These are phyloP conservation scores for Nezara viridula DNA, from an alignment of 2,888 invertebrate species.

Conservation along the genomic window DNA sequence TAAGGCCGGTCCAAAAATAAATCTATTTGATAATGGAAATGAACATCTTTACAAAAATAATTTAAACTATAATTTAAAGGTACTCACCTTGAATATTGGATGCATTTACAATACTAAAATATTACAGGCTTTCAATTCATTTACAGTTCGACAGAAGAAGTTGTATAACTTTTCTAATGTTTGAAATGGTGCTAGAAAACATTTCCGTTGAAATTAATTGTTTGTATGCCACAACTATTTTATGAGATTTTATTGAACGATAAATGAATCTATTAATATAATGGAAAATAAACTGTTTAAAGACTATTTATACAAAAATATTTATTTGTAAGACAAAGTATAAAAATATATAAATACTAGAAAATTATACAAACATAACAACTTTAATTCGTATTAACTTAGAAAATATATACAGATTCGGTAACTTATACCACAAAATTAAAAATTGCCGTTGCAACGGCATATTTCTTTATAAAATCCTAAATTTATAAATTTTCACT, in stretches of 20 bases:
- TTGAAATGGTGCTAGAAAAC: background rate
- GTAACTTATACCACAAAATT: constrained; percentile 28
- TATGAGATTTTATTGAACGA: background rate
- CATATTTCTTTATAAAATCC: background rate
- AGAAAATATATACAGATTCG: background rate
- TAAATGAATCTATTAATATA: background rate
- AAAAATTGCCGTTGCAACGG: background rate
- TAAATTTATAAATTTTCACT: background rate
- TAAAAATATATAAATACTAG: constrained; percentile 25
- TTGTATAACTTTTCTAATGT: background rate
- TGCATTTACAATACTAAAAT: background rate
- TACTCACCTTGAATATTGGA: background rate
- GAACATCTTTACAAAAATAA: background rate
- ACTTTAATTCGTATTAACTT: background rate
- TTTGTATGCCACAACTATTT: background rate
- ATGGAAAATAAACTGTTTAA: too few species aligned
- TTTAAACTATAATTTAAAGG: background rate
- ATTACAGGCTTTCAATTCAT: background rate
- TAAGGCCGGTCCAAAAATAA: background rate
- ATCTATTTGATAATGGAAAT: background rate
- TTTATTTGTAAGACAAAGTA: background rate
- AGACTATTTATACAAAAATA: background rate
- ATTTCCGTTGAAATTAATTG: background rate
- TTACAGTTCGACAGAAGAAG: background rate
- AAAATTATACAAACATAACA: background rate